Conservation (phyloP, 2,797 vertebrate species). For the Enteromius afrohamiltoni region DNA sequence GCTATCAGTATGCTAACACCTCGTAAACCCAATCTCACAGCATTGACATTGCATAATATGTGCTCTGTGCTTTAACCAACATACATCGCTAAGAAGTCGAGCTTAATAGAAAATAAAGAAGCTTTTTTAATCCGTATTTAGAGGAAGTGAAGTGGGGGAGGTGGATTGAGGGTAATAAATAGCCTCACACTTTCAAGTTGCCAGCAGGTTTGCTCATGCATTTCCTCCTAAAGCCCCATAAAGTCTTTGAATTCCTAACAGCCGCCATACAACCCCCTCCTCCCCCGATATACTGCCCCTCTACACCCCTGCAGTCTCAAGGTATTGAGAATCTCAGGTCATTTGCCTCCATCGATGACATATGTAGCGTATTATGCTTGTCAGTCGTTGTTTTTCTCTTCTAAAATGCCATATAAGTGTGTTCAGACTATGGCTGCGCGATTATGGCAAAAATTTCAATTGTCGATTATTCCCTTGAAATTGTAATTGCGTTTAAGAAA, state of each 20-base stretch:
- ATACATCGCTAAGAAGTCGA: not conserved
- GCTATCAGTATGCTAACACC: not conserved
- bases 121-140: slow-evolving; percentile 57
- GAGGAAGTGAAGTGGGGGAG: slow-evolving; percentile 36
- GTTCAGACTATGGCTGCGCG: not conserved
- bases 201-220: slow-evolving; percentile 64
- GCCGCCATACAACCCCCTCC: slow-evolving; percentile 43
- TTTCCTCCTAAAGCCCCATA: slow-evolving; percentile 64
- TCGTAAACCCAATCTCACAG: not conserved
- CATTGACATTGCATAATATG: not conserved
- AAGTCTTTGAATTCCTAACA: slow-evolving; percentile 65
- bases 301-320: slow-evolving; percentile 28
- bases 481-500: too few relatives aligned
- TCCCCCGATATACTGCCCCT: slow-evolving; percentile 21
- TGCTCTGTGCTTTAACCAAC: not conserved
- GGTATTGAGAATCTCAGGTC: slow-evolving; percentile 33
- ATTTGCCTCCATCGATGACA: slow-evolving; percentile 25
- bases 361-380: not conserved
- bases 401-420: not conserved
- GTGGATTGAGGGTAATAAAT: slow-evolving; percentile 59
- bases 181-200: slow-evolving; percentile 59
- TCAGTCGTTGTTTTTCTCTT: not conserved
- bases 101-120: slow-evolving; percentile 49
- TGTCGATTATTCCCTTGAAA: too few relatives aligned
- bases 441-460: too few relatives aligned